Evolutionary conservation across 30 jellyfish, hydroid and myxozoan genomes (phyloP).

Genomic region (Aurelia sp.): DNA sequence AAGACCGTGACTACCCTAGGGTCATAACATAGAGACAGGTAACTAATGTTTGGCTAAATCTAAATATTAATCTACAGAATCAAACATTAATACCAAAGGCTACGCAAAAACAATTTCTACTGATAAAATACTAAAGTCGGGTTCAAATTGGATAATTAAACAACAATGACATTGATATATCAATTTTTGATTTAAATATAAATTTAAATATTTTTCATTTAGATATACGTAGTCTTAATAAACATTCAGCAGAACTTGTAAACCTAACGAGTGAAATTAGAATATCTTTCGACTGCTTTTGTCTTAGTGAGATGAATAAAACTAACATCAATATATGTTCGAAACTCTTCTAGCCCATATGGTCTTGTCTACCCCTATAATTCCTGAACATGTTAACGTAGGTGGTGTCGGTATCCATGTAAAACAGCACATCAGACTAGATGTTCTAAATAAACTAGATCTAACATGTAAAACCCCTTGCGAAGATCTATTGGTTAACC

Average conservation of each 20-base stretch:
- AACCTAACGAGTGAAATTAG: neutral
- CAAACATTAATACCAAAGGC: too few relatives aligned
- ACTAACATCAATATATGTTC: neutral
- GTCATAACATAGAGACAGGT: too few relatives aligned
- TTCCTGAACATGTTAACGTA: conserved; percentile 1
- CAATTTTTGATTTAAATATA: neutral
- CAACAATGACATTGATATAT: neutral
- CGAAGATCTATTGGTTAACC: neutral
- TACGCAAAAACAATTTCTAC: too few relatives aligned
- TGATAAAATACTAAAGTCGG: too few relatives aligned
- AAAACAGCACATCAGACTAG: neutral
- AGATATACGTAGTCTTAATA: neutral
- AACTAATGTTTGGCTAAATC: too few relatives aligned
- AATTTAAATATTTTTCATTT: too few relatives aligned
- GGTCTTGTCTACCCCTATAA: neutral
- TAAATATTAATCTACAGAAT: too few relatives aligned
- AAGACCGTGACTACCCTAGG: too few relatives aligned
- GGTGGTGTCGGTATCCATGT: conserved; percentile 13
- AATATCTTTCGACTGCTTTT: neutral
- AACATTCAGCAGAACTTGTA: neutral
- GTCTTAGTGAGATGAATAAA: neutral
- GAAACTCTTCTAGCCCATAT: neutral
- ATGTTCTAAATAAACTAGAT: neutral
- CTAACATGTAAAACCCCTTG: neutral
- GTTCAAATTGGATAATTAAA: too few relatives aligned